Evolutionary conservation across 2,113 vertebrate species (phyloP).

Genomic region (Noctilio leporinus): DNA sequence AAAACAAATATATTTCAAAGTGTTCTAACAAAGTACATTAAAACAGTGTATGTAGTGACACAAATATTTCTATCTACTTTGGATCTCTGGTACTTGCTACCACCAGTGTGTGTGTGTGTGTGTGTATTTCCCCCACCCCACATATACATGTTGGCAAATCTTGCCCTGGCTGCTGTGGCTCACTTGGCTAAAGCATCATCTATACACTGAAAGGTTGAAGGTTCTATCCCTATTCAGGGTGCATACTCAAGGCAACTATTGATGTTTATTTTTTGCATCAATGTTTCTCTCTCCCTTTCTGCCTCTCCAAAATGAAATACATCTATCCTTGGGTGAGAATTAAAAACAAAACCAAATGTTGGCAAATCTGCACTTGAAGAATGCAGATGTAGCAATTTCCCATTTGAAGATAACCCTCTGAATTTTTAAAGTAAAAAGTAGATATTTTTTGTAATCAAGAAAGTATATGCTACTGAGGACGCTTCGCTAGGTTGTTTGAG

Average conservation of each 20-base stretch:
- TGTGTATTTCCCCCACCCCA: not conserved
- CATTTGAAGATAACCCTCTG: not conserved
- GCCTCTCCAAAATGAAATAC: too few relatives aligned
- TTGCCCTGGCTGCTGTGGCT: not conserved
- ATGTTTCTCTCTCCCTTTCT: too few relatives aligned
- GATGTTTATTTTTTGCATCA: too few relatives aligned
- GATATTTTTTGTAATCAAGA: not conserved
- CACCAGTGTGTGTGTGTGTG: not conserved
- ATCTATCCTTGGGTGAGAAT: too few relatives aligned
- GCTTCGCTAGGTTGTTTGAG: not conserved
- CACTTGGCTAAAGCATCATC: not conserved
- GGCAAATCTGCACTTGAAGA: not conserved
- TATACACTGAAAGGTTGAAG: not conserved
- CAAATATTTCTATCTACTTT: not conserved
- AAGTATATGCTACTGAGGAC: not conserved
- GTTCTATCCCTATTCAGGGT: not conserved
- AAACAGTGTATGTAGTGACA: not conserved
- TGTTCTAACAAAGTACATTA: not conserved
- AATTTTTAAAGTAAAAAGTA: not conserved
- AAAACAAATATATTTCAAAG: not conserved
- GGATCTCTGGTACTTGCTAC: not conserved
- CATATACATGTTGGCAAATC: not conserved
- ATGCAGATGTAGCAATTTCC: not conserved
- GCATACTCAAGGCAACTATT: too few relatives aligned
- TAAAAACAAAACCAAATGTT: too few relatives aligned